Evolutionary conservation across 2,113 vertebrate species (phyloP), one percentile per base, ranked within the genome.

Genomic region (Psammodynastes pulverulentus): DNA sequence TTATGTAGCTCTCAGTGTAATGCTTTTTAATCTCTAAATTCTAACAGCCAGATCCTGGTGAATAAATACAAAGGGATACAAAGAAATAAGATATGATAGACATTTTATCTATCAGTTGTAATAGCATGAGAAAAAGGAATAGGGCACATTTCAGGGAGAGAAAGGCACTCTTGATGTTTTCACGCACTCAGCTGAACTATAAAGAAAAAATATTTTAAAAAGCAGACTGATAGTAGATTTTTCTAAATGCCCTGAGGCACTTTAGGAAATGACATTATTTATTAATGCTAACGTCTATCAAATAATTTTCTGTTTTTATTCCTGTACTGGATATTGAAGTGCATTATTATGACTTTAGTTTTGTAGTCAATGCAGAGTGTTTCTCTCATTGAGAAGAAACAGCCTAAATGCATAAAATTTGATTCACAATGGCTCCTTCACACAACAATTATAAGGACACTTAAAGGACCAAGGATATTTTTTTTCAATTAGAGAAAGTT

Each of bases 101-200:
- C 0, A 92, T 88, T 56, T n/a, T 2, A 93, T 89, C 90, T 5
- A 51, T 58, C 51, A 91, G 89, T 94, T 93, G 34, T 87, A 94
- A 85, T 56, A 92, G 89, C 90, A 93, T 90, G 85, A 95, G 17
- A 95, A 87, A 94, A 62, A 43, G 90, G 45, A 94, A 93, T 34
- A 29, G 92, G 56, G 45, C 84, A 88, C 91, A 34, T 53, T 91
- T 91, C 95, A 39, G 86, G 17, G 15, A 89, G 53, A 86, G 43
- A 96, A 92, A 96, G 95, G 96, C 96, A 97, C 95, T 95, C 95
- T 91, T 95, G 94, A 96, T 89, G 91, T 72, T 95, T 26, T 46
- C 88, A 4, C 23, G 67, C 46, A 95, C 48, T 92, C 89, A 90
- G 34, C 5, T 2, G 12, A 94, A 91, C 90, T 51, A 0, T 3